Evolutionary conservation across 2,113 vertebrate species (phyloP), one percentile per base, ranked within the genome.

Genomic region (Micronycteris hirsuta): DNA sequence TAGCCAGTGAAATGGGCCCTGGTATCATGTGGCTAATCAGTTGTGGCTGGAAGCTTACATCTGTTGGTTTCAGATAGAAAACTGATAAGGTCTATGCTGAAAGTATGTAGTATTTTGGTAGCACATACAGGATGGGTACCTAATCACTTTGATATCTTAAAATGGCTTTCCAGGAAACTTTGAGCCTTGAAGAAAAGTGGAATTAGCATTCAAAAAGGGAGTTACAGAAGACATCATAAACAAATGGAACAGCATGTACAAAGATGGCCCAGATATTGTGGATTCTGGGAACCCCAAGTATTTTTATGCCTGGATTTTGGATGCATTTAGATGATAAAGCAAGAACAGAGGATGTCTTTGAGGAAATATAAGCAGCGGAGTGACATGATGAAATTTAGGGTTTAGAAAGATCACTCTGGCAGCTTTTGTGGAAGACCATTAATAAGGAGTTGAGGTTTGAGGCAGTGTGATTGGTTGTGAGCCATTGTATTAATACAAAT

Each of bases 161-260:
- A 85, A 86, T 91, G 71, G 15, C 63, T 95, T 95, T 84, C n/a
- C 45, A 52, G 63, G 43, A 82, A 95, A 96, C 43, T 83, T 83
- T 36, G 58, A 91, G 68, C n/a, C 52, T 77, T 97, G 52, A 85
- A 91, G 61, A 91, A 91, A 86, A 83, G 17, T 91, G 65, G 8
- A 68, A 45, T 94, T 95, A 43, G 13, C 14, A 15, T 73, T 93
- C 33, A 58, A 31, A 93, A 89, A 76, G 45, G 45, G 47, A 73
- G 74, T 67, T 54, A 71, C 9, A 56, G 80, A 82, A 47, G 31
- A 43, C 8, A 68, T 56, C 33, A 15, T 90, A 49, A 31, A 58
- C 36, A 43, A 38, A 26, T 93, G 74, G 71, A 85, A 77, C 47
- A 76, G 2, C 45, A 36, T 67, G 28, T 74, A 5, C 47, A 61